Percentiles rank a stretch among this genome's conserved stretches.
Conservation (phyloP, 2,888 invertebrate genomes). For the Exocentrus adspersus region DNA sequence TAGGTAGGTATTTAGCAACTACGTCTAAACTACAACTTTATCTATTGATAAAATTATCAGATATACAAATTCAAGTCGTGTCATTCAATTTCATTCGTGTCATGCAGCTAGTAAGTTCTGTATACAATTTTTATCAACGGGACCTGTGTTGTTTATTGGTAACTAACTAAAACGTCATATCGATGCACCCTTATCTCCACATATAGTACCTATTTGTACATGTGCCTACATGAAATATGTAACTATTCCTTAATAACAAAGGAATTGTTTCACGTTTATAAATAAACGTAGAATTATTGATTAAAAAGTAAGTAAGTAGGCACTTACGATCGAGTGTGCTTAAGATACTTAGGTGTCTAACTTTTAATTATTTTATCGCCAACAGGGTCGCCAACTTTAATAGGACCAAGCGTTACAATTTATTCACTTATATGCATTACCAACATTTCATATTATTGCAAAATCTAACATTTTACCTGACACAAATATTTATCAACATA, state of each 20-base stretch:
- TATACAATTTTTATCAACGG: slow-evolving; percentile 9
- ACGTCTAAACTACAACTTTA: too few relatives aligned
- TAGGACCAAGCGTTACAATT: too few relatives aligned
- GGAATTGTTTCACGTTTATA: slow-evolving; percentile 10
- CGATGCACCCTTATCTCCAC: slow-evolving; percentile 9
- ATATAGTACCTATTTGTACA: background rate
- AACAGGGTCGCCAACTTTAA: too few relatives aligned
- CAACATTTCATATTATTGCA: too few relatives aligned
- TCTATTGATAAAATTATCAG: too few relatives aligned
- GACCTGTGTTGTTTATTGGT: background rate
- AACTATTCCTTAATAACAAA: slow-evolving; percentile 9
- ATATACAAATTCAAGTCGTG: background rate
- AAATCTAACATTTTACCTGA: too few relatives aligned
- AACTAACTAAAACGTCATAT: slow-evolving; percentile 1
- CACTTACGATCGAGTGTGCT: background rate
- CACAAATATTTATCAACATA: too few relatives aligned
- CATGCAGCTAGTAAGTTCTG: background rate
- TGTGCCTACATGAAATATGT: background rate
- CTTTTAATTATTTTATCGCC: too few relatives aligned
- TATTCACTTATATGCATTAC: too few relatives aligned
- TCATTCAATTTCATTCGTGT: slow-evolving; percentile 8
- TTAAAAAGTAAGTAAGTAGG: background rate
- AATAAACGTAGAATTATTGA: slow-evolving; percentile 1
- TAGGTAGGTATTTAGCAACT: too few relatives aligned
- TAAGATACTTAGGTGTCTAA: too few relatives aligned